Evolutionary conservation across 2,888 invertebrate species (phyloP).

Genomic region (Lochmaea capreae): DNA sequence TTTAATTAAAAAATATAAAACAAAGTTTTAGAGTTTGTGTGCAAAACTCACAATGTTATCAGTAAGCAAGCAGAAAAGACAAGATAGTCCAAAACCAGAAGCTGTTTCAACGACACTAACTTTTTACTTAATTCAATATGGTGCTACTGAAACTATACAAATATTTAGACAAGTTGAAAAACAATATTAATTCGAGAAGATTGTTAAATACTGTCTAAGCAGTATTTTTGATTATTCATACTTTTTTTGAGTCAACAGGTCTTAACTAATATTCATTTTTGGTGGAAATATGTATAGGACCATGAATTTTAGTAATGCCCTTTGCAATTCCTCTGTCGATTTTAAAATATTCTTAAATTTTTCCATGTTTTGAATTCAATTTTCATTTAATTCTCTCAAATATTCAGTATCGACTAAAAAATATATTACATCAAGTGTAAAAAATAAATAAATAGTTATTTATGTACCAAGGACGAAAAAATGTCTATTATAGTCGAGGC

Average conservation of each 20-base stretch:
- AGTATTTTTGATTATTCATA: background rate
- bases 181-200: background rate
- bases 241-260: background rate
- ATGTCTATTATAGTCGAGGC: too few relatives aligned
- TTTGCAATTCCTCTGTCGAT: too few relatives aligned
- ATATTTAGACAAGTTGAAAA: background rate
- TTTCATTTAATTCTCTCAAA: too few relatives aligned
- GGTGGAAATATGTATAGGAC: too few relatives aligned
- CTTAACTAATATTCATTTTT: background rate
- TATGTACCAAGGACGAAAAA: too few relatives aligned
- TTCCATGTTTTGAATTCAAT: too few relatives aligned
- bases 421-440: too few relatives aligned
- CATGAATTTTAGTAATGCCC: too few relatives aligned
- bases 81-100: slow-evolving; percentile 3
- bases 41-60: slow-evolving; percentile 10
- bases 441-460: too few relatives aligned
- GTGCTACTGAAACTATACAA: background rate
- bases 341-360: too few relatives aligned
- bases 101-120: background rate
- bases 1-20: background rate
- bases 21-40: slow-evolving; percentile 1
- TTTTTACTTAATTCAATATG: background rate
- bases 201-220: background rate
- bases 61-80: slow-evolving; percentile 12
- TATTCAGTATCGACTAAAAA: too few relatives aligned